phyloP scores from a whole-genome alignment of 1,140 invertebrate genomes.

The Melipona quadrifasciata region DNA sequence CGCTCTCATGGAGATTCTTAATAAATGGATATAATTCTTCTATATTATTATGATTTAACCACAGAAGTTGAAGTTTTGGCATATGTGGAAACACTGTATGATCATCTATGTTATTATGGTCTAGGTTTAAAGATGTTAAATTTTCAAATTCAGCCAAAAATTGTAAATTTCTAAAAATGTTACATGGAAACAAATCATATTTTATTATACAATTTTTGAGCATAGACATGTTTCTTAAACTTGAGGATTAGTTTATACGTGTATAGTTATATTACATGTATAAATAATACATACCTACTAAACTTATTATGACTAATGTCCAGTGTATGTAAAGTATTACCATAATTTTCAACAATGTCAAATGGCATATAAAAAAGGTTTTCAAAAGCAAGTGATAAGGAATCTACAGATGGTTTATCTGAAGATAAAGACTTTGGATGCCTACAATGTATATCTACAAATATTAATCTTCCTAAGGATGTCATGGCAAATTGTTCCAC shows the following conservation, averaged over 20 bases:
- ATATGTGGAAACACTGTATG: conserved; percentile 86
- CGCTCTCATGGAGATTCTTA: conserved; percentile 84
- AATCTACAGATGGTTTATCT: conserved; percentile 61
- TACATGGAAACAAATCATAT: conserved; percentile 28
- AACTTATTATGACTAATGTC: conserved; percentile 89
- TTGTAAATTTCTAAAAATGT: conserved; percentile 85
- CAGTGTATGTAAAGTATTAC: conserved; percentile 80
- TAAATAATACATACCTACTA: conserved; percentile 81
- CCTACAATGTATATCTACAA: conserved; percentile 76
- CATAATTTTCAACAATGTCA: conserved; percentile 76
- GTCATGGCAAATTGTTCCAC: conserved; percentile 77
- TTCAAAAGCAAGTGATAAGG: conserved; percentile 76
- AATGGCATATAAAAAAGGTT: conserved; percentile 77
- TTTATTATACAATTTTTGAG: background rate
- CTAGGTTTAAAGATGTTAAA: conserved; percentile 87
- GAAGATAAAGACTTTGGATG: conserved; percentile 59
- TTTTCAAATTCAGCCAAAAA: conserved; percentile 86
- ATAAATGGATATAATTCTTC: conserved; percentile 87
- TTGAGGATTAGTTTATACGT: background rate
- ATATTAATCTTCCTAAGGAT: conserved; percentile 78
- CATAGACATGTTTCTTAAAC: background rate
- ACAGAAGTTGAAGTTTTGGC: conserved; percentile 87
- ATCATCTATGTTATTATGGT: conserved; percentile 87
- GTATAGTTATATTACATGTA: background rate
- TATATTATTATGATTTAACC: conserved; percentile 90